Percentiles rank a stretch among this genome's conserved stretches.
Conservation (phyloP, 1,140 invertebrate species). For the Cherax quadricarinatus region DNA sequence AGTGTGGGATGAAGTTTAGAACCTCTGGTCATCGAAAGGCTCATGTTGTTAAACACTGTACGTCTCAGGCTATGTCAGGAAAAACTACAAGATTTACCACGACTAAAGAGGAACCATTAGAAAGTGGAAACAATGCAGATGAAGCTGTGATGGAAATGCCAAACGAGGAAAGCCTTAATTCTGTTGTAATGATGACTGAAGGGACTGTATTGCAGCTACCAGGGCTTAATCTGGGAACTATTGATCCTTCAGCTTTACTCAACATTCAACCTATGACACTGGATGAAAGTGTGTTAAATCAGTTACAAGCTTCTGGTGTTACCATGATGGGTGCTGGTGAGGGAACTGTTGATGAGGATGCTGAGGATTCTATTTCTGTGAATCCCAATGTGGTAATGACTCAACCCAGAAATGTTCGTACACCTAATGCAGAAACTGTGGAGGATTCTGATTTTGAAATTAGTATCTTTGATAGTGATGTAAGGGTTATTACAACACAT, state of each 20-base stretch:
- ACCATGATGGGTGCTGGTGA: conserved; percentile 58
- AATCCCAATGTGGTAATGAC: conserved; percentile 65
- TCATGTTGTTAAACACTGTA: conserved; percentile 69
- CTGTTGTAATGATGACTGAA: conserved; percentile 61
- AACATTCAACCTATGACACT: conserved; percentile 58
- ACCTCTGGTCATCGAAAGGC: conserved; percentile 72
- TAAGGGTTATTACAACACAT: conserved; percentile 16
- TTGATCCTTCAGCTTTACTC: conserved; percentile 53
- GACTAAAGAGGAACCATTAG: conserved; percentile 28
- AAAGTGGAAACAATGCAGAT: conserved; percentile 22
- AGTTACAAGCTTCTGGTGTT: conserved; percentile 55
- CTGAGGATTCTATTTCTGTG: conserved; percentile 61
- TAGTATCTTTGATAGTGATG: conserved; percentile 50
- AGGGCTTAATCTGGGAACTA: conserved; percentile 46
- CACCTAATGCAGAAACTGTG: conserved; percentile 4
- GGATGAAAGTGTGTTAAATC: conserved; percentile 57
- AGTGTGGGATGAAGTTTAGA: conserved; percentile 74
- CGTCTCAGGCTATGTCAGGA: conserved; percentile 16
- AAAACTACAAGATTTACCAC: not conserved
- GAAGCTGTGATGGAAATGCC: conserved; percentile 58
- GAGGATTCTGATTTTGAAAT: conserved; percentile 51
- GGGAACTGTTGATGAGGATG: conserved; percentile 54
- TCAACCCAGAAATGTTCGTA: conserved; percentile 43
- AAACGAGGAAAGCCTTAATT: conserved; percentile 56
- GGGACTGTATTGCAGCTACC: conserved; percentile 52